phyloP scores from a whole-genome alignment of 1,140 invertebrate genomes.

The Belonocnema kinseyi region DNA sequence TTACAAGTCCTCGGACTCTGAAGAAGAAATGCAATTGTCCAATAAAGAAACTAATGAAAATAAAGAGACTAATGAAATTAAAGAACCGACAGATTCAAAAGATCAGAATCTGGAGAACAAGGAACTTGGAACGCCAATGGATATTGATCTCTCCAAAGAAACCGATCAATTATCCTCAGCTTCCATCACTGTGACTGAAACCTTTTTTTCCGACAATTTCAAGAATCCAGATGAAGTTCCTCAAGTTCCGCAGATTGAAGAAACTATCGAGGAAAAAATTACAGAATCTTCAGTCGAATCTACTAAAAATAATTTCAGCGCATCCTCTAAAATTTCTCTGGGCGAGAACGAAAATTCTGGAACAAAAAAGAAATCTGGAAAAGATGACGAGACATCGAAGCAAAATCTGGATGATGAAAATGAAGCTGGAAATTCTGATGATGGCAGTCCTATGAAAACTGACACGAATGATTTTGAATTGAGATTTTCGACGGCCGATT shows the following conservation, averaged over 20 bases:
- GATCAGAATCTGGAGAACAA: background rate
- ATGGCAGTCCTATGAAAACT: background rate
- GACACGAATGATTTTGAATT: constrained; percentile 40
- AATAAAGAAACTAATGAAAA: background rate
- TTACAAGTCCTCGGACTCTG: constrained; percentile 71
- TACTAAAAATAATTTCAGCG: no score
- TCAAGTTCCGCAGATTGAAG: no score
- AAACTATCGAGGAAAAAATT: no score
- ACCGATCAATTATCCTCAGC: no score
- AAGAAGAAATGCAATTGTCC: constrained; percentile 55
- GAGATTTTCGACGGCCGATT: constrained; percentile 16
- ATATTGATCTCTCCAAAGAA: background rate
- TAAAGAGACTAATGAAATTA: background rate
- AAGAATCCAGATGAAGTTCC: no score
- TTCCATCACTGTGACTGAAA: background rate
- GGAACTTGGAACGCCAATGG: background rate
- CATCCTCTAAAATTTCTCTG: no score
- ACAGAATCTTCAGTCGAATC: no score
- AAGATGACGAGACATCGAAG: background rate
- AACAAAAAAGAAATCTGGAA: background rate
- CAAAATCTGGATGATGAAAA: no score
- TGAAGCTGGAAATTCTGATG: constrained; percentile 18
- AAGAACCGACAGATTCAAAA: constrained; percentile 32
- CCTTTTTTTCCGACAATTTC: background rate
- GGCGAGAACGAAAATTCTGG: constrained; percentile 5